phyloP scores from a whole-genome alignment of 2,113 vertebrate species.

The Aramus guarauna region DNA sequence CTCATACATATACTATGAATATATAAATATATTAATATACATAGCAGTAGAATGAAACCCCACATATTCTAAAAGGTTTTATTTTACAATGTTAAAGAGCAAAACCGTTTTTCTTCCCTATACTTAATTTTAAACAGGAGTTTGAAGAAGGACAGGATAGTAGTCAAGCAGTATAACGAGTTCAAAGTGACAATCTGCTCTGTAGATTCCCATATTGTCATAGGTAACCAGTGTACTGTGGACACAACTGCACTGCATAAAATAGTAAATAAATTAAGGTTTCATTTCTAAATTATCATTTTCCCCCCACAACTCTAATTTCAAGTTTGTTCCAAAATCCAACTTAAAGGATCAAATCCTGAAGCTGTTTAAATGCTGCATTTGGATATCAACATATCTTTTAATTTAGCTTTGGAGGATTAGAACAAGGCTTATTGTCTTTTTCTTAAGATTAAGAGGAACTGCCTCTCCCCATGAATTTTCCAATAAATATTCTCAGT shows the following conservation, averaged over 20 bases:
- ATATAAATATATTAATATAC: neutral
- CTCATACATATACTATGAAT: neutral
- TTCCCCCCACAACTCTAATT: neutral
- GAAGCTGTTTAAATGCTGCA: neutral
- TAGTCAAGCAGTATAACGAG: neutral
- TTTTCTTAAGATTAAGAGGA: neutral
- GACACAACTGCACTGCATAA: neutral
- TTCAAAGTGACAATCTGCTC: neutral
- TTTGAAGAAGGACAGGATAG: neutral
- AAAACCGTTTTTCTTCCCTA: neutral
- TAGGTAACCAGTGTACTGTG: neutral
- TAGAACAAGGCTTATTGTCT: neutral
- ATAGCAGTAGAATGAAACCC: neutral
- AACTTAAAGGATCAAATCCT: neutral
- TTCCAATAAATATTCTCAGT: neutral
- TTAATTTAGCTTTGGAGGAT: neutral
- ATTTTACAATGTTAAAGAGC: neutral
- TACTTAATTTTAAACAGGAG: neutral
- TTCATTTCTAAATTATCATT: neutral
- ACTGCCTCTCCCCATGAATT: neutral
- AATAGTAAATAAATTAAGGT: neutral
- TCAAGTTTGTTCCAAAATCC: neutral
- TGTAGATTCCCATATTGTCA: neutral
- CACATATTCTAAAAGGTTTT: neutral
- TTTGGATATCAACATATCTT: neutral